Conservation (phyloP, 2,113 vertebrate species). For the Callopanchax toddi region DNA sequence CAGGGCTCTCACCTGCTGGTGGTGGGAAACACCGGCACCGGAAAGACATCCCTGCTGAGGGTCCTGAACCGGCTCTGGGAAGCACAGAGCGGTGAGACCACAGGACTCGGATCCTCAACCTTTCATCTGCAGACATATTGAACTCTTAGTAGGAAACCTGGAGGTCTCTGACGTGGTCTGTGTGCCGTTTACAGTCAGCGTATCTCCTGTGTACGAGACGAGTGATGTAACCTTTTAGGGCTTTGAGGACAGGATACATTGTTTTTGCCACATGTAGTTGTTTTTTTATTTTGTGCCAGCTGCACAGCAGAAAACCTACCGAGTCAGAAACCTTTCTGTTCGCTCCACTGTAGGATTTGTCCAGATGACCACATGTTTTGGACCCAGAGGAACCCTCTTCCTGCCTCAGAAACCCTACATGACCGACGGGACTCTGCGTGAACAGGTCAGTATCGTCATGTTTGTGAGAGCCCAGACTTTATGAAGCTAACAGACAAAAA, state of each 20-base stretch:
- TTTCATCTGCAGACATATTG: too few relatives aligned
- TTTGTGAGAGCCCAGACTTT: too few relatives aligned
- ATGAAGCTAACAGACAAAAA: too few relatives aligned
- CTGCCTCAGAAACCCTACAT: slow-evolving; percentile 94
- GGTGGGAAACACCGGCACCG: slow-evolving; percentile 93
- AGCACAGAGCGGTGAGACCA: slow-evolving; percentile 81
- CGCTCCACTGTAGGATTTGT: slow-evolving; percentile 84
- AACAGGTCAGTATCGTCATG: slow-evolving; percentile 82
- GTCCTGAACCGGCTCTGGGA: slow-evolving; percentile 92
- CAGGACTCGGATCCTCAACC: not conserved
- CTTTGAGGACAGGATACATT: too few relatives aligned
- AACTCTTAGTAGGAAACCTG: too few relatives aligned
- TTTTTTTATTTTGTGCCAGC: not conserved
- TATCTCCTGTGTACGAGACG: too few relatives aligned
- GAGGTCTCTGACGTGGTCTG: too few relatives aligned
- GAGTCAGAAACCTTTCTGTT: too few relatives aligned
- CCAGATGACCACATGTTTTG: slow-evolving; percentile 88
- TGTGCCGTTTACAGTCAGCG: too few relatives aligned
- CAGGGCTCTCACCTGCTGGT: slow-evolving; percentile 89
- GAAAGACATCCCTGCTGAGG: slow-evolving; percentile 93
- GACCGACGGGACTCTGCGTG: slow-evolving; percentile 92
- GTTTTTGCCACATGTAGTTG: too few relatives aligned
- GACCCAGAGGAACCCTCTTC: slow-evolving; percentile 92
- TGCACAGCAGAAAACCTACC: too few relatives aligned
- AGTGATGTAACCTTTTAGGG: too few relatives aligned